Conservation (phyloP, 1,140 invertebrate species). For the Holcopasites calliopsidis region DNA sequence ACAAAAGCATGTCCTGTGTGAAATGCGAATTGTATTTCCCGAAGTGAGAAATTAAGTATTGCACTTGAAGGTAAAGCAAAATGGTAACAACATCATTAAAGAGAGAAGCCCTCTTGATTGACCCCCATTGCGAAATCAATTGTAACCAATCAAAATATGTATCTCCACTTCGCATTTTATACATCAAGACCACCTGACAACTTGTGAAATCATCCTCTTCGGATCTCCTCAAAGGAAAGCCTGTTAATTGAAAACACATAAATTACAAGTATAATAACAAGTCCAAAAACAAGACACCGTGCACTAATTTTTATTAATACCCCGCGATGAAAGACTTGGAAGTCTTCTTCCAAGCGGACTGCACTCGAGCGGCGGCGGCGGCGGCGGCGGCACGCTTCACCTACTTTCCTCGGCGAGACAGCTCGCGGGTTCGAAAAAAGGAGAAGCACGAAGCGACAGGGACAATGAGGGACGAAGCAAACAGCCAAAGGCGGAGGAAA, state of each 20-base stretch:
- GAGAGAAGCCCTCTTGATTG: too few species aligned
- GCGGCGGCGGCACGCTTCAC: too few species aligned
- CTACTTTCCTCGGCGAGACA: background rate
- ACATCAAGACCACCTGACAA: too few species aligned
- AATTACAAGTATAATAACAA: constrained; percentile 1
- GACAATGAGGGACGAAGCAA: background rate
- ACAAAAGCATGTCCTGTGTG: too few species aligned
- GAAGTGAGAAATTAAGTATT: too few species aligned
- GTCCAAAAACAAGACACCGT: background rate
- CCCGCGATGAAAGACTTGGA: background rate
- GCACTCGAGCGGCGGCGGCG: background rate
- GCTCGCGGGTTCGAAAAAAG: background rate
- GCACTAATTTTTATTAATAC: constrained; percentile 16
- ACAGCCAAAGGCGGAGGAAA: constrained; percentile 18
- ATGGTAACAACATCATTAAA: too few species aligned
- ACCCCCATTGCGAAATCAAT: too few species aligned
- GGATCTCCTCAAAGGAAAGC: background rate
- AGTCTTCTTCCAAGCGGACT: background rate
- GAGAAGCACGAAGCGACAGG: background rate
- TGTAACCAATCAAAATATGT: too few species aligned
- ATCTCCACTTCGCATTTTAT: too few species aligned
- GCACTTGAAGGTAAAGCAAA: too few species aligned
- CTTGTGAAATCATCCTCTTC: background rate
- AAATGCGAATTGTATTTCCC: too few species aligned
- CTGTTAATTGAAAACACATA: constrained; percentile 4